These are phyloP conservation scores for Sceloporus tristichus DNA, from an alignment of 2,113 vertebrate genomes.

Conservation along the genomic window DNA sequence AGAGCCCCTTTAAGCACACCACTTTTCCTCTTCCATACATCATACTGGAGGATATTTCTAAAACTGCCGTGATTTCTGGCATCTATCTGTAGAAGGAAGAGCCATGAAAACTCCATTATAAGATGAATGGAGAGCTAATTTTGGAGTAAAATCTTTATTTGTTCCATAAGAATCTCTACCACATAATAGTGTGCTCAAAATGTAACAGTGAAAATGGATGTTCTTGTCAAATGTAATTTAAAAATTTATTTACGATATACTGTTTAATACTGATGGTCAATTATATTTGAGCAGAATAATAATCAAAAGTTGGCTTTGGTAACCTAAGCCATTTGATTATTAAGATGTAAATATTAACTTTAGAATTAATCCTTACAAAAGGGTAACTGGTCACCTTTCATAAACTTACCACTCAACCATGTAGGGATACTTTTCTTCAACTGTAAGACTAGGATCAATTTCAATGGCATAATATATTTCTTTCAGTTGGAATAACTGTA, in stretches of 20 bases:
- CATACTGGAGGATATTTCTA: not conserved
- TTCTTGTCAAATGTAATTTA: not conserved
- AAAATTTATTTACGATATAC: not conserved
- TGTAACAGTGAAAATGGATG: not conserved
- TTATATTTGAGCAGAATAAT: not conserved
- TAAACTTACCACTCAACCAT: constrained; percentile 97
- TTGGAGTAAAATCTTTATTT: not conserved
- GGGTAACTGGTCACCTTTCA: not conserved
- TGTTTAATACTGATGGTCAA: not conserved
- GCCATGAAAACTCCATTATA: not conserved
- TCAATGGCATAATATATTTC: constrained; percentile 97
- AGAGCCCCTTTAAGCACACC: not conserved
- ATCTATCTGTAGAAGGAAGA: not conserved
- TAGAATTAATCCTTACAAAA: constrained; percentile 5
- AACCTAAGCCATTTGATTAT: not conserved
- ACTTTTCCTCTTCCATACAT: not conserved
- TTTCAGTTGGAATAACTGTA: constrained; percentile 89
- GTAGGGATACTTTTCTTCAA: constrained; percentile 94
- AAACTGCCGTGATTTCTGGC: not conserved
- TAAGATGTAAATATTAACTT: not conserved
- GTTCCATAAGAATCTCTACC: not conserved
- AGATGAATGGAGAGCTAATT: not conserved
- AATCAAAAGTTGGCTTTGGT: not conserved
- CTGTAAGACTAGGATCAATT: constrained; percentile 90
- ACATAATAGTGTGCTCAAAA: not conserved